Conservation (phyloP, 2,113 vertebrate genomes). For the Planiliza haematocheilus region DNA sequence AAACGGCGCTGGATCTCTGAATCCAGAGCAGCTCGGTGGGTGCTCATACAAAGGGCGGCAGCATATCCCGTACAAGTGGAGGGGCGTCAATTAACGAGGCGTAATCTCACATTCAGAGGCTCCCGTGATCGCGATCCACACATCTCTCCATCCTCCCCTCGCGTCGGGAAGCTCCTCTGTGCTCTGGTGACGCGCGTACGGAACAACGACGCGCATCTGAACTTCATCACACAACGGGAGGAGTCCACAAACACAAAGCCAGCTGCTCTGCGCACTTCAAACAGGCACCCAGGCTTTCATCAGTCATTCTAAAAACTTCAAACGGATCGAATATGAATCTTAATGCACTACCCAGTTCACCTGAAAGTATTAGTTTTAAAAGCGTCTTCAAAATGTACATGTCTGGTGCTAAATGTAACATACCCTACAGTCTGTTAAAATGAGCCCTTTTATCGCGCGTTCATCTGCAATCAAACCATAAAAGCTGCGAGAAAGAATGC, state of each 20-base stretch:
- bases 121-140: constrained; percentile 54
- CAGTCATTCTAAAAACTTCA: constrained; percentile 31
- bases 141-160: constrained; percentile 59
- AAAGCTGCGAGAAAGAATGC: background rate
- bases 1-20: constrained; percentile 22
- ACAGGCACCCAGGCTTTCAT: constrained; percentile 50
- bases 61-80: constrained; percentile 39
- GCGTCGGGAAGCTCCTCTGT: constrained; percentile 69
- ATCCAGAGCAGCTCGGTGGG: constrained; percentile 43
- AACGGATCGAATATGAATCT: constrained; percentile 13
- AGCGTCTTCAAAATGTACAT: background rate
- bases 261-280: constrained; percentile 68
- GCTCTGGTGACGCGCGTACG: constrained; percentile 67
- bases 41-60: constrained; percentile 7
- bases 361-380: constrained; percentile 1
- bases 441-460: background rate
- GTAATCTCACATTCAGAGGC: constrained; percentile 33
- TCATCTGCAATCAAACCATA: background rate
- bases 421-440: too few species aligned
- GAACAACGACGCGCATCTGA: constrained; percentile 68
- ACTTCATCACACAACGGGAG: constrained; percentile 76
- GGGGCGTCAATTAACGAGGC: constrained; percentile 1
- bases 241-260: constrained; percentile 73
- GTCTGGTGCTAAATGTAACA: background rate
- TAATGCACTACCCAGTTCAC: background rate